A percentile compares a stretch with the other conserved stretches of the same genome.
phyloP scores from a whole-genome alignment of 2,888 invertebrate species.

The Graphium colonna region DNA sequence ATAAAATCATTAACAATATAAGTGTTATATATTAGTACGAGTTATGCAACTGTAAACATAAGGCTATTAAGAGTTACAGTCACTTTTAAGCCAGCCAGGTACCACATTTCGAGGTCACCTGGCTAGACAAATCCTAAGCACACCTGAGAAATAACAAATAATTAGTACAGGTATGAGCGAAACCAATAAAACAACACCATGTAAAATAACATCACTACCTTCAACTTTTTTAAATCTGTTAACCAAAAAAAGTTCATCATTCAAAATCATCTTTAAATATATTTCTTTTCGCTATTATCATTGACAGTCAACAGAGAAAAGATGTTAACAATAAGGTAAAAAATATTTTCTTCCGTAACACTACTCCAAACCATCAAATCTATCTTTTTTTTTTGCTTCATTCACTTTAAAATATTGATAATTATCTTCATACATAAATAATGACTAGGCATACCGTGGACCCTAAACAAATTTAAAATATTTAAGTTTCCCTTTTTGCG shows the following conservation, averaged over 20 bases:
- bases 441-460: slow-evolving; percentile 76
- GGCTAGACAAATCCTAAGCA: slow-evolving; percentile 31
- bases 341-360: slow-evolving; percentile 38
- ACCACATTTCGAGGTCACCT: too few species aligned
- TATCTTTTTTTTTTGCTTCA: slow-evolving; percentile 40
- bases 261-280: slow-evolving; percentile 1
- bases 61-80: neutral
- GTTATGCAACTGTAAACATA: slow-evolving; percentile 5
- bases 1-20: slow-evolving; percentile 12
- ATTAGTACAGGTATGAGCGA: slow-evolving; percentile 55
- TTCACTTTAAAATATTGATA: slow-evolving; percentile 53
- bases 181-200: slow-evolving; percentile 45
- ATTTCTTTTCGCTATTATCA: neutral
- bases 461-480: slow-evolving; percentile 54
- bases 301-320: slow-evolving; percentile 17
- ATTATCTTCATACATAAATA: slow-evolving; percentile 67
- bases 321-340: slow-evolving; percentile 44
- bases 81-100: neutral
- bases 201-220: slow-evolving; percentile 19
- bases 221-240: slow-evolving; percentile 16
- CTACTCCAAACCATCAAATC: slow-evolving; percentile 47
- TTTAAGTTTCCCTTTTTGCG: slow-evolving; percentile 31
- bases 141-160: slow-evolving; percentile 46
- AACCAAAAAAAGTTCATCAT: slow-evolving; percentile 29
- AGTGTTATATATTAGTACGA: slow-evolving; percentile 11